A percentile compares a stretch with the other conserved stretches of the same genome.
Evolutionary conservation across 1,140 invertebrate genomes (phyloP).

Genomic region (Drosophila watanabei): DNA sequence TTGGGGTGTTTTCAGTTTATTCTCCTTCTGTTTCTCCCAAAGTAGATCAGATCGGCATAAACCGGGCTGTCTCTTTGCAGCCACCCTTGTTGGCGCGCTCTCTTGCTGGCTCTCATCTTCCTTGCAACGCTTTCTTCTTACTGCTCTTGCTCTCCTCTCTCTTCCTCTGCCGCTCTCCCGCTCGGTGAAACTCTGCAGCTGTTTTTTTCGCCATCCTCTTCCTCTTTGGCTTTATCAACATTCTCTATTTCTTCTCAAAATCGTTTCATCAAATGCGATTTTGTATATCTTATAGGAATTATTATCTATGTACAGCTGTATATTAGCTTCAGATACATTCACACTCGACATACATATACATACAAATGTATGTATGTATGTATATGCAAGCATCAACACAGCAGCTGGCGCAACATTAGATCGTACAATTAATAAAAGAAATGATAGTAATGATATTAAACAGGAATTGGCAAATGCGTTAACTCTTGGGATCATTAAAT

Average conservation of each 20-base stretch:
- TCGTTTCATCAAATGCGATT: conserved; percentile 23
- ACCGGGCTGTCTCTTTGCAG: background rate
- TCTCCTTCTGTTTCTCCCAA: background rate
- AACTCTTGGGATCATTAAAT: background rate
- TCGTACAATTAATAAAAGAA: background rate
- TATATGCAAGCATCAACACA: background rate
- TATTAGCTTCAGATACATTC: conserved; percentile 24
- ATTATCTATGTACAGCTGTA: conserved; percentile 42
- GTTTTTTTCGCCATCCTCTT: background rate
- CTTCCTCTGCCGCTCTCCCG: background rate
- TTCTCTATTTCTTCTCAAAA: conserved; percentile 3
- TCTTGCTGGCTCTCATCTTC: background rate
- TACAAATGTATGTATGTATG: background rate
- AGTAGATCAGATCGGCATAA: conserved; percentile 3
- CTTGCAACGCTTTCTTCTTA: background rate
- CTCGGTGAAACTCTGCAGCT: conserved; percentile 14
- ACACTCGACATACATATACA: conserved; percentile 4
- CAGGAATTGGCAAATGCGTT: background rate
- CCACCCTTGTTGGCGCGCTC: conserved; percentile 4
- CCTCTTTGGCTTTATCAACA: background rate
- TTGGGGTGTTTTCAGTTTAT: background rate
- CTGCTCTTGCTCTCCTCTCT: too few relatives aligned
- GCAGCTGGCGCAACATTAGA: background rate
- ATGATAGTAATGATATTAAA: background rate
- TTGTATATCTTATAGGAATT: conserved; percentile 44